A percentile compares a stretch with the other conserved stretches of the same genome.
Conservation (phyloP, 2,113 vertebrate species). For the Maccullochella peelii region DNA sequence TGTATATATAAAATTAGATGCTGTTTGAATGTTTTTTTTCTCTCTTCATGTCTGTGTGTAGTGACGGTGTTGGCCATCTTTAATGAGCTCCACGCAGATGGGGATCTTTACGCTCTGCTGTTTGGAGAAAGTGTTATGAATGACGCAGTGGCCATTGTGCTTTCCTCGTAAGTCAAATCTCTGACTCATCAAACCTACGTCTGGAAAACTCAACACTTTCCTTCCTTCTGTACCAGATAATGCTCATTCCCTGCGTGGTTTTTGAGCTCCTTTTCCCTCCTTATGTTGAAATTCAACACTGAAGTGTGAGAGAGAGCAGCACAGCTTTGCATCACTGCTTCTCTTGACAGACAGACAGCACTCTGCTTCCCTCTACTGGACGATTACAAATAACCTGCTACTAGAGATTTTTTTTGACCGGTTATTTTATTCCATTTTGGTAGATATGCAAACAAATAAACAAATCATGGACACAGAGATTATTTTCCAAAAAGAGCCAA, state of each 20-base stretch:
- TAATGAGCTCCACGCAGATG: conserved; percentile 96
- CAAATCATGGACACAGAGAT: neutral
- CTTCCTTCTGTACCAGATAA: neutral
- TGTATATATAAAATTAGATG: neutral
- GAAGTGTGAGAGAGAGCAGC: conserved; percentile 19
- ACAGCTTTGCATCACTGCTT: neutral
- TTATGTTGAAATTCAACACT: conserved; percentile 39
- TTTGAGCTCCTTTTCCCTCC: neutral
- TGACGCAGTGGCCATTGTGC: conserved; percentile 95
- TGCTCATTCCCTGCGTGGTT: neutral
- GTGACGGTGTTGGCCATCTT: conserved; percentile 98
- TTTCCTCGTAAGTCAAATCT: conserved; percentile 93
- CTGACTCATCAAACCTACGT: neutral
- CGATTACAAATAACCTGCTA: neutral
- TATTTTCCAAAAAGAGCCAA: neutral
- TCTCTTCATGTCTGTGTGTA: conserved; percentile 67
- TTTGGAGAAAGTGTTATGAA: conserved; percentile 99
- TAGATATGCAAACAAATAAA: neutral
- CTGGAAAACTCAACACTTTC: neutral
- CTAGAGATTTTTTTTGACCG: neutral
- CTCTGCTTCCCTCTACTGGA: conserved; percentile 73
- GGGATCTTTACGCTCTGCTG: conserved; percentile 97
- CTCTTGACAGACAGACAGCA: conserved; percentile 2
- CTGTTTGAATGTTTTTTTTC: conserved; percentile 4
- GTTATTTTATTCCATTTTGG: neutral